Conservation (phyloP, 2,113 vertebrate genomes). For the Parus major region DNA sequence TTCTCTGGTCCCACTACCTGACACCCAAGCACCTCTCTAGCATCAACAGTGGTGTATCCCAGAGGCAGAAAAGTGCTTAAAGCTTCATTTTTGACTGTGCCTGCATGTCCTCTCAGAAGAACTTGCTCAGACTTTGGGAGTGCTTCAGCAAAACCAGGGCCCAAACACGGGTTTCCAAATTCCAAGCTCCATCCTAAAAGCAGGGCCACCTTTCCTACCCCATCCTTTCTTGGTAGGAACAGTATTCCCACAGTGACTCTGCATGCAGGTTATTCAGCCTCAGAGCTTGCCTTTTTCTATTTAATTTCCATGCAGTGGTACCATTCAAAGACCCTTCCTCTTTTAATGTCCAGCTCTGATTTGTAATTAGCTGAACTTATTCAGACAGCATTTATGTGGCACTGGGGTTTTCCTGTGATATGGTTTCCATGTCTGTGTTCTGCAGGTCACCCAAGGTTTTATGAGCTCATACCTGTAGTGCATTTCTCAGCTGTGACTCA, state of each 20-base stretch:
- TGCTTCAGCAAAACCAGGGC: neutral
- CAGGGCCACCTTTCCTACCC: neutral
- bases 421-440: neutral
- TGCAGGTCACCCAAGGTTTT: neutral
- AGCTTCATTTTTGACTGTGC: neutral
- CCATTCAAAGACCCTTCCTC: neutral
- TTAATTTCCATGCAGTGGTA: neutral
- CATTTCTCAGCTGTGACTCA: constrained; percentile 50
- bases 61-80: neutral
- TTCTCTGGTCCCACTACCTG: neutral
- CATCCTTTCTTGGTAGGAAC: neutral
- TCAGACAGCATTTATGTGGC: constrained; percentile 27
- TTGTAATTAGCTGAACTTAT: constrained; percentile 4
- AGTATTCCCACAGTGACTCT: neutral
- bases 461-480: constrained; percentile 47
- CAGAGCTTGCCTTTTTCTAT: neutral
- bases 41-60: rapidly evolving
- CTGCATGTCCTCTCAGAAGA: neutral
- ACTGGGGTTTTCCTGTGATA: neutral
- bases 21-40: neutral
- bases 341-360: neutral
- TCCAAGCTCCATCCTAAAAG: neutral
- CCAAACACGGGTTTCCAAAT: neutral
- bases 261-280: neutral
- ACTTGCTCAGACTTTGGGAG: neutral